Percentiles rank a stretch among this genome's conserved stretches.
Conservation (phyloP, 2,797 vertebrate genomes). For the Staurois parvus region DNA sequence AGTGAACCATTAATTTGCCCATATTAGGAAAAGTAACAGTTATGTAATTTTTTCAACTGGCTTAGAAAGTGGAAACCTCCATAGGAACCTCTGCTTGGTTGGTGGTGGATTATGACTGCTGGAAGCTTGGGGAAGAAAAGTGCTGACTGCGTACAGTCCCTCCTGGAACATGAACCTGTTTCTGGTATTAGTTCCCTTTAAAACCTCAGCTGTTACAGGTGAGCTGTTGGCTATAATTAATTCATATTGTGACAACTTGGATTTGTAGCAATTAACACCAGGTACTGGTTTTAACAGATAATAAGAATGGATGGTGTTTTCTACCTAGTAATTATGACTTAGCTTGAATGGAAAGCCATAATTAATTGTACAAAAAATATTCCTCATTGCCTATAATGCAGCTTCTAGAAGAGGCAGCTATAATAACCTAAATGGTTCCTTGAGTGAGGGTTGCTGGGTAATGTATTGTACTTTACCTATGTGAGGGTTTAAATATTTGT, state of each 20-base stretch:
- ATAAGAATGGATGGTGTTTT: conserved; percentile 49
- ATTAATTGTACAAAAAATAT: conserved; percentile 45
- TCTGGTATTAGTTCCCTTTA: neutral
- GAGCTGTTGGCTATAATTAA: conserved; percentile 24
- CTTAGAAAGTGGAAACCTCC: too few relatives aligned
- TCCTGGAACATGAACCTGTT: neutral
- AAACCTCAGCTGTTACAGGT: neutral
- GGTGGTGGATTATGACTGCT: too few relatives aligned
- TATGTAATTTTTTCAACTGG: too few relatives aligned
- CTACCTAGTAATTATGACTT: conserved; percentile 48
- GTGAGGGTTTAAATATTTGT: conserved; percentile 28
- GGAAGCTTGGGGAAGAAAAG: too few relatives aligned
- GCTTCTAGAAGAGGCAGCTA: conserved; percentile 2
- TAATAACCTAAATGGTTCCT: conserved; percentile 22
- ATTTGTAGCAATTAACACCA: conserved; percentile 48
- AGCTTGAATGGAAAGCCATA: conserved; percentile 58
- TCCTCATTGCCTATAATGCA: conserved; percentile 1
- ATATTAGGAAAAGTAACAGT: too few relatives aligned
- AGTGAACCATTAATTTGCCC: too few relatives aligned
- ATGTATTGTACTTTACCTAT: neutral
- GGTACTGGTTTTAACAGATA: conserved; percentile 38
- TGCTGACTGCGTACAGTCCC: too few relatives aligned
- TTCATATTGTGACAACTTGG: conserved; percentile 43
- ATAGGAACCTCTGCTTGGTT: too few relatives aligned
- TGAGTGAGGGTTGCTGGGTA: conserved; percentile 4